Conservation (phyloP, 1,140 invertebrate genomes). For the Popillia japonica region DNA sequence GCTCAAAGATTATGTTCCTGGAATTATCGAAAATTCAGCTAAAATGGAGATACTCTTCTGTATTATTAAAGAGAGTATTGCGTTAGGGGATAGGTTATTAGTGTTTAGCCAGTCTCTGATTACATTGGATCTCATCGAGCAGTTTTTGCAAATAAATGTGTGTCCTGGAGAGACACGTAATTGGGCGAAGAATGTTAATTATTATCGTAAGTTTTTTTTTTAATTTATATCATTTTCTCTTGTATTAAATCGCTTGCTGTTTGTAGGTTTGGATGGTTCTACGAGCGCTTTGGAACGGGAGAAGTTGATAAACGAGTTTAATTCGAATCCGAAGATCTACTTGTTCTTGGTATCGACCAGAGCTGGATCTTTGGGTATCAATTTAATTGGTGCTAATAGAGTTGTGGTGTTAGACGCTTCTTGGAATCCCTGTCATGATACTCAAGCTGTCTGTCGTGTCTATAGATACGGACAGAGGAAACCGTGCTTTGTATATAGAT, state of each 20-base stretch:
- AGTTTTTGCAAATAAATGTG: slow-evolving; percentile 83
- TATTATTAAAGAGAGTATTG: slow-evolving; percentile 89
- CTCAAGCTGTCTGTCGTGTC: slow-evolving; percentile 97
- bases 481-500: slow-evolving; percentile 93
- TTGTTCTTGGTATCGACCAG: slow-evolving; percentile 97
- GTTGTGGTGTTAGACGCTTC: slow-evolving; percentile 98
- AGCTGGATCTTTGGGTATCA: slow-evolving; percentile 97
- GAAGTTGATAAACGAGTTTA: slow-evolving; percentile 97
- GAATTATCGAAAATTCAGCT: slow-evolving; percentile 90
- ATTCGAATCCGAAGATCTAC: slow-evolving; percentile 86
- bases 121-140: slow-evolving; percentile 96
- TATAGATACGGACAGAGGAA: slow-evolving; percentile 97
- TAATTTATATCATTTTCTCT: slow-evolving; percentile 2
- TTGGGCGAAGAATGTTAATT: slow-evolving; percentile 89
- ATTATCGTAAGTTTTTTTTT: slow-evolving; percentile 79
- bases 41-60: slow-evolving; percentile 96
- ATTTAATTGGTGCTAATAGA: slow-evolving; percentile 95
- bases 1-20: slow-evolving; percentile 87
- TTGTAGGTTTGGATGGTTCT: slow-evolving; percentile 88
- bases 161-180: slow-evolving; percentile 78
- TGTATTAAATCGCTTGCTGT: slow-evolving; percentile 15
- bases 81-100: slow-evolving; percentile 89
- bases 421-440: slow-evolving; percentile 99
- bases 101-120: slow-evolving; percentile 97
- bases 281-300: slow-evolving; percentile 94